These are phyloP conservation scores for Strigamia crassipes DNA, from an alignment of 2,888 invertebrate species.

Conservation along the genomic window DNA sequence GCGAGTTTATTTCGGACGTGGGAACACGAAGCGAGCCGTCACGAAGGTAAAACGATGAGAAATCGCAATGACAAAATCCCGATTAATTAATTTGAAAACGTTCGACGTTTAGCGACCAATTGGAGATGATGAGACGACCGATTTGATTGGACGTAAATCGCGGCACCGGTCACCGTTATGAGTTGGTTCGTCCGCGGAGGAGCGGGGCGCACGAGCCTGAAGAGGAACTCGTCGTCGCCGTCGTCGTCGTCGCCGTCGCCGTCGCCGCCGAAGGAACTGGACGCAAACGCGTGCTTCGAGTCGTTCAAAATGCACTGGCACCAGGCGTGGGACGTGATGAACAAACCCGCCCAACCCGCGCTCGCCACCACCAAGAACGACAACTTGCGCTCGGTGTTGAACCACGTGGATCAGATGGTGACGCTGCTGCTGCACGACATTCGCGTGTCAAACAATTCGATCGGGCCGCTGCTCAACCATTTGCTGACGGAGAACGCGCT, in stretches of 20 bases:
- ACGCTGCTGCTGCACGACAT: constrained; percentile 77
- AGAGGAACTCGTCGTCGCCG: constrained; percentile 46
- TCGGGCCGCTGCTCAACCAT: constrained; percentile 73
- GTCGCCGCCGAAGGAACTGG: constrained; percentile 67
- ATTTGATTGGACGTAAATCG: background rate
- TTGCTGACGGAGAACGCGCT: constrained; percentile 83
- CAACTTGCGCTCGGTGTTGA: constrained; percentile 86
- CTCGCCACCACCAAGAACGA: constrained; percentile 65
- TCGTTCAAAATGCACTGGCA: constrained; percentile 95
- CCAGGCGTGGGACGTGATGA: constrained; percentile 83
- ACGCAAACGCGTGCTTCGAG: constrained; percentile 78
- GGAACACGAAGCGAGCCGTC: background rate
- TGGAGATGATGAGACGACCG: background rate
- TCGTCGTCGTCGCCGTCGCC: constrained; percentile 44
- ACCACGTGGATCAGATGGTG: constrained; percentile 88
- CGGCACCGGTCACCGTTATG: no score
- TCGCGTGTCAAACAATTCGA: constrained; percentile 46
- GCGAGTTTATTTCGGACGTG: background rate
- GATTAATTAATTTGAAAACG: no score
- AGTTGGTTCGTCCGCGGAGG: constrained; percentile 50
- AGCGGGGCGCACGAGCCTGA: constrained; percentile 47
- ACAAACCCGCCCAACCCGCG: constrained; percentile 38
- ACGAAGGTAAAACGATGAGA: background rate
- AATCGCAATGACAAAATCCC: background rate
- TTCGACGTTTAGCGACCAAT: background rate